Conservation (phyloP, 2,113 vertebrate species). For the Erpornis zantholeuca region DNA sequence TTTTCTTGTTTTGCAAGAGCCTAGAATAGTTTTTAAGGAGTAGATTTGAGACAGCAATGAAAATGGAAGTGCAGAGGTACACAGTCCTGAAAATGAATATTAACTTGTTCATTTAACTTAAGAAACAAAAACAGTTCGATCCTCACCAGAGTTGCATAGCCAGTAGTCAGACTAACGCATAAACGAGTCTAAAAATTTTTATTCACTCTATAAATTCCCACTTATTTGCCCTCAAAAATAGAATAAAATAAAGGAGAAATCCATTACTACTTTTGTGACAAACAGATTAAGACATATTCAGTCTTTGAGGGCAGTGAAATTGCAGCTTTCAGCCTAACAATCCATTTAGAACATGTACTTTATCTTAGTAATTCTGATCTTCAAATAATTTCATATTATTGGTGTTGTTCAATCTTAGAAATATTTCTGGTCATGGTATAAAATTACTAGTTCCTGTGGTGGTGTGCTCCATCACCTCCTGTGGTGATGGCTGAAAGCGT, state of each 20-base stretch:
- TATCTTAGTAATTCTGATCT: background rate
- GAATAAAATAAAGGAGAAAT: background rate
- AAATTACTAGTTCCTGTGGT: background rate
- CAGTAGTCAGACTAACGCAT: background rate
- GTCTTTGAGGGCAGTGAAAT: background rate
- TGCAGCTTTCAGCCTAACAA: background rate
- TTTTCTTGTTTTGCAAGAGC: slow-evolving; percentile 82
- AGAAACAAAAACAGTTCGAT: background rate
- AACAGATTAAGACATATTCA: background rate
- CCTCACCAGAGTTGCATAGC: background rate
- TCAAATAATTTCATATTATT: background rate
- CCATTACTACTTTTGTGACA: background rate
- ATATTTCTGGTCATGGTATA: background rate
- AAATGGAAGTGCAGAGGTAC: background rate
- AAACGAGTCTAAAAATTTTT: background rate
- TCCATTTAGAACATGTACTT: background rate
- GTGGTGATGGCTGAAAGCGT: background rate
- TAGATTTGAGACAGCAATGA: background rate
- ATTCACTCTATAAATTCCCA: background rate
- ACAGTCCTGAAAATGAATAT: background rate
- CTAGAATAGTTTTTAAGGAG: slow-evolving; percentile 61
- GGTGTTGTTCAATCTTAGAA: background rate
- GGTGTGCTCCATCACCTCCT: background rate
- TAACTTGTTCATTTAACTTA: background rate
- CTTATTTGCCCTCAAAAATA: background rate